Percentiles rank a stretch among this genome's conserved stretches.
Evolutionary conservation across 1,140 invertebrate species (phyloP).

Genomic region (Hyposmocoma kahamanoa): DNA sequence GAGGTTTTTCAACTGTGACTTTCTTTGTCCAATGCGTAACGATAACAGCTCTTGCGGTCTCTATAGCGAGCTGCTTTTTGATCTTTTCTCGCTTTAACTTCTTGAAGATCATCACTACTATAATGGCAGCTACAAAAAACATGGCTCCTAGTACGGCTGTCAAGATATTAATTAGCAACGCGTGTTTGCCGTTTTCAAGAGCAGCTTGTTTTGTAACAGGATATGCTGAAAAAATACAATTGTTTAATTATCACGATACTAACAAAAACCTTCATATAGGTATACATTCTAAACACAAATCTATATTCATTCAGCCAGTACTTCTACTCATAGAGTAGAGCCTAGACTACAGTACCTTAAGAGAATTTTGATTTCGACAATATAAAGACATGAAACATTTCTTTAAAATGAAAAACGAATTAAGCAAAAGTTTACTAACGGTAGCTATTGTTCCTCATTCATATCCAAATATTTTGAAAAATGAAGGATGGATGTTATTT

Average conservation of each 20-base stretch:
- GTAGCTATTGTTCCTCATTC: neutral
- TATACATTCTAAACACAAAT: too few species aligned
- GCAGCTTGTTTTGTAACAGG: conserved; percentile 51
- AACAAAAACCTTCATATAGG: too few species aligned
- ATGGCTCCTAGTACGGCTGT: conserved; percentile 76
- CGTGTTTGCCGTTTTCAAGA: conserved; percentile 73
- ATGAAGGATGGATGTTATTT: too few species aligned
- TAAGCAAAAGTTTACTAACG: neutral
- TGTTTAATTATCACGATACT: neutral
- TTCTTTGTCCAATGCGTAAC: conserved; percentile 92
- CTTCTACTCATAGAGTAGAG: too few species aligned
- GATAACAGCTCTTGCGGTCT: conserved; percentile 82
- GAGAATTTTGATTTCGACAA: too few species aligned
- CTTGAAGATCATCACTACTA: conserved; percentile 75
- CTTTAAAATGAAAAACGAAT: neutral
- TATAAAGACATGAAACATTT: too few species aligned
- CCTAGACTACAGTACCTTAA: too few species aligned
- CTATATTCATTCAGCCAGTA: too few species aligned
- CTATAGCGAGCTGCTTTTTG: conserved; percentile 85
- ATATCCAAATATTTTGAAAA: neutral
- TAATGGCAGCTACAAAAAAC: conserved; percentile 76
- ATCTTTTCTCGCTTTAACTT: conserved; percentile 79
- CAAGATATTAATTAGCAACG: conserved; percentile 74
- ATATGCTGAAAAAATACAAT: conserved; percentile 55
- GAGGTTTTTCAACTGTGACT: conserved; percentile 88